Base-by-base conservation (phyloP, 2,113 vertebrate species). In the Agapornis roseicollis region DNA sequence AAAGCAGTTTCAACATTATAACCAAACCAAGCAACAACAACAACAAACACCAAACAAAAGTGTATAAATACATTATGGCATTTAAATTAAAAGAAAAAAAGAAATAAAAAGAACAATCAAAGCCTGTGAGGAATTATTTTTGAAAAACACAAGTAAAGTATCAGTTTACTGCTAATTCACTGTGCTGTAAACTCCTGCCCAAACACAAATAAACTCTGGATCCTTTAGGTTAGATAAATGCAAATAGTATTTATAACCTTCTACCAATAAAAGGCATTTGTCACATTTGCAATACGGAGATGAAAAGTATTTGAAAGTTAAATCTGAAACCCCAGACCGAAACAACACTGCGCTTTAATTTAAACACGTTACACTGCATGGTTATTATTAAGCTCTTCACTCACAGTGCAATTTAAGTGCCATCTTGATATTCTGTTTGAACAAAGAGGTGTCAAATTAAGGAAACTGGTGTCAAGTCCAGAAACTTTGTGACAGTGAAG, bases 371-470 rank as follows among this genome's bases (percentile, higher is more conserved):
- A 88, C 49, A 61, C 49, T 28, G 23, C 71, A 19, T 13, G 15
- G 79, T 69, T 96, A 63, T 91, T 93, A 93, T 72, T 93, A 96
- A 96, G 78, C 74, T 89, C 86, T 78, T 60, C 72, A 87, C 49
- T 81, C 63, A 55, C 77, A 91, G 61, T 11, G 42, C 80, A 95
- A 96, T 95, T 77, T 88, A 83, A 96, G 80, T 83, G 72, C 18
- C 65, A 87, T 92, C 96, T 90, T 81, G 70, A 97, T 91, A 89
- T 78, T 89, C 79, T 72, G 80, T 91, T 88, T 86, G 77, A 96
- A 97, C 82, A 80, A 93, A 93, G 94, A 96, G 52, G 44, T 94
- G 85, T 90, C 77, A 93, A 92, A 97, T 96, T 90, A 96, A 96
- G 80, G 42, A 94, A 94, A 89, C 29, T 10, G 3, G 49, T 93